These are phyloP conservation scores for Hoplostethus mediterraneus DNA, from an alignment of 2,797 vertebrate species.

Conservation along the genomic window DNA sequence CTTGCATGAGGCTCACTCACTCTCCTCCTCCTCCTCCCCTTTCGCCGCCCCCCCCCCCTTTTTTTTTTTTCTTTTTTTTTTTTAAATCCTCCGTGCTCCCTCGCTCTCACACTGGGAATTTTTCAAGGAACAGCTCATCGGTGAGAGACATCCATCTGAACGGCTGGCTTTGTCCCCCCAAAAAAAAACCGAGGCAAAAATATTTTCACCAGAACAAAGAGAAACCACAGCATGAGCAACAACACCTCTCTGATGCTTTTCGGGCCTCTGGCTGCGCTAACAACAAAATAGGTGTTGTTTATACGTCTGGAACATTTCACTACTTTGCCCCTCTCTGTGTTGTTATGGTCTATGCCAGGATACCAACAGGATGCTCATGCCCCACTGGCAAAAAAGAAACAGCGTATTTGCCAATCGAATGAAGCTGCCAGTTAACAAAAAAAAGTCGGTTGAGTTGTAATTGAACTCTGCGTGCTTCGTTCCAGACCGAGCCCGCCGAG, in stretches of 20 bases:
- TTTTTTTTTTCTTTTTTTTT: background rate
- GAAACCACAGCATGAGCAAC: constrained; percentile 62
- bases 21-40: constrained; percentile 18
- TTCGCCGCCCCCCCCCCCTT: background rate
- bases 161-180: constrained; percentile 64
- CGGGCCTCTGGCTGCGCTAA: constrained; percentile 68
- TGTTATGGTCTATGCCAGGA: constrained; percentile 51
- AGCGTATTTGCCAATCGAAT: constrained; percentile 56
- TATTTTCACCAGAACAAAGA: constrained; percentile 45
- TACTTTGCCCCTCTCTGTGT: constrained; percentile 57
- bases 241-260: constrained; percentile 69
- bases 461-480: constrained; percentile 10
- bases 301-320: constrained; percentile 65
- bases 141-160: constrained; percentile 66
- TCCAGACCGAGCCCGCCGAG: constrained; percentile 10
- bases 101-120: constrained; percentile 39
- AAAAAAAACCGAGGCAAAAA: constrained; percentile 62
- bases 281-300: constrained; percentile 74
- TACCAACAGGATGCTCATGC: constrained; percentile 57
- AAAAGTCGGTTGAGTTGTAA: constrained; percentile 43
- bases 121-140: constrained; percentile 67
- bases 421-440: constrained; percentile 63
- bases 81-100: background rate
- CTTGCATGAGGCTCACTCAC: constrained; percentile 61
- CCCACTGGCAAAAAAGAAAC: constrained; percentile 53